A percentile compares a stretch with the other conserved stretches of the same genome.
phyloP scores from a whole-genome alignment of 2,888 invertebrate genomes.

The Eupithecia tripunctaria region DNA sequence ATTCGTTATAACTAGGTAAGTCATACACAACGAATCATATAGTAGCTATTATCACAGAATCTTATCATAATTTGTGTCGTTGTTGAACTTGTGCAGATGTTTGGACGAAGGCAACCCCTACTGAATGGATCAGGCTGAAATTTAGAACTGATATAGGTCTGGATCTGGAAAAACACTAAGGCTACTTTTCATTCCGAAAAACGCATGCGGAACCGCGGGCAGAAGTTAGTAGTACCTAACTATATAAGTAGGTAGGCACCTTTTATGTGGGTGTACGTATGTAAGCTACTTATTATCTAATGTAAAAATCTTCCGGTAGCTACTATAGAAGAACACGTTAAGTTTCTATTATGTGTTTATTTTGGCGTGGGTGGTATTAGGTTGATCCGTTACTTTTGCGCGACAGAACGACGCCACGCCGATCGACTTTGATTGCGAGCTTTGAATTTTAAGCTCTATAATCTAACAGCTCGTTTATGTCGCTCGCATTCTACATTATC shows the following conservation, averaged over 20 bases:
- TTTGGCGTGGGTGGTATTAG: slow-evolving; percentile 53
- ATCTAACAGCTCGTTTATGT: background rate
- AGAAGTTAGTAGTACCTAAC: background rate
- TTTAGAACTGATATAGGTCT: too few species aligned
- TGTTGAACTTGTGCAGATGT: too few species aligned
- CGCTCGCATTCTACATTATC: slow-evolving; percentile 6
- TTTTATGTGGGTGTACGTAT: background rate
- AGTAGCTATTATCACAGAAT: too few species aligned
- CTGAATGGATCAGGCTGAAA: too few species aligned
- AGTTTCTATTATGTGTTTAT: slow-evolving; percentile 32
- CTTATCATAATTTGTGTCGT: too few species aligned
- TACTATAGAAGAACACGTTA: background rate
- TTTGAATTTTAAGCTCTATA: slow-evolving; percentile 26
- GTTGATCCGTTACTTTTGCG: slow-evolving; percentile 58
- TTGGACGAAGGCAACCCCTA: too few species aligned
- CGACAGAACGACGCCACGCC: slow-evolving; percentile 46
- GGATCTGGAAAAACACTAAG: too few species aligned
- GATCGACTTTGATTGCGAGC: slow-evolving; percentile 43
- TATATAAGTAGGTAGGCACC: too few species aligned
- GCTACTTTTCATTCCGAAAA: background rate
- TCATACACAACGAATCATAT: too few species aligned
- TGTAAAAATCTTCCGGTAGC: slow-evolving; percentile 6
- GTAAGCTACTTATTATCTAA: background rate
- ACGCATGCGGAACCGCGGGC: background rate
- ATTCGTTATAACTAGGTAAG: too few species aligned